Evolutionary conservation across 2,113 vertebrate species (phyloP).

Genomic region (Oncorhynchus keta): DNA sequence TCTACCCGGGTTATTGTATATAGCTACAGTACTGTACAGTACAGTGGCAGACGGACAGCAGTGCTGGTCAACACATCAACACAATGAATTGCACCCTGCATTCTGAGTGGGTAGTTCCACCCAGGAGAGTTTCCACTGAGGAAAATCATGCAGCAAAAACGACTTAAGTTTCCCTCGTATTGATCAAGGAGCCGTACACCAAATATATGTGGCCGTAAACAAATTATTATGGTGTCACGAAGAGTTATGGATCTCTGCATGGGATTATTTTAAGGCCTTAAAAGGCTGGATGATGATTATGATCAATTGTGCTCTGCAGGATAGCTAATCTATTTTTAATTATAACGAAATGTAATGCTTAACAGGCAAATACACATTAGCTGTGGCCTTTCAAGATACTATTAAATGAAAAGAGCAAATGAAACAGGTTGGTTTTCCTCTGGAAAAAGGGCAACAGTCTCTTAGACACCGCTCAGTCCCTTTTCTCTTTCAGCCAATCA

Average conservation of each 20-base stretch:
- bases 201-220: conserved; percentile 61
- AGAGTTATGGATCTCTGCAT: conserved; percentile 63
- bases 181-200: conserved; percentile 52
- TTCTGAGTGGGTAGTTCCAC: background rate
- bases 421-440: background rate
- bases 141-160: conserved; percentile 33
- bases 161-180: conserved; percentile 50
- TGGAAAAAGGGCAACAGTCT: background rate
- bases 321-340: conserved; percentile 74
- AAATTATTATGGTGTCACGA: conserved; percentile 61
- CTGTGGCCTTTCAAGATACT: conserved; percentile 50
- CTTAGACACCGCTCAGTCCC: background rate
- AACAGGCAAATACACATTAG: conserved; percentile 47
- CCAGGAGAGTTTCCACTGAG: background rate
- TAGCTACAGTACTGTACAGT: too few relatives aligned
- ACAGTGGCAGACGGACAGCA: background rate
- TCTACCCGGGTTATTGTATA: too few relatives aligned
- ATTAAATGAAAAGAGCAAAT: conserved; percentile 41
- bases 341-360: conserved; percentile 66
- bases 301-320: conserved; percentile 55
- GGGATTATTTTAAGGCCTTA: conserved; percentile 58
- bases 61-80: too few relatives aligned
- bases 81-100: background rate
- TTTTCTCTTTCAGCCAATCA: background rate
- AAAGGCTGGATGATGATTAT: conserved; percentile 64